Conservation (phyloP, 2,797 vertebrate species). For the Lutjanus campechanus region DNA sequence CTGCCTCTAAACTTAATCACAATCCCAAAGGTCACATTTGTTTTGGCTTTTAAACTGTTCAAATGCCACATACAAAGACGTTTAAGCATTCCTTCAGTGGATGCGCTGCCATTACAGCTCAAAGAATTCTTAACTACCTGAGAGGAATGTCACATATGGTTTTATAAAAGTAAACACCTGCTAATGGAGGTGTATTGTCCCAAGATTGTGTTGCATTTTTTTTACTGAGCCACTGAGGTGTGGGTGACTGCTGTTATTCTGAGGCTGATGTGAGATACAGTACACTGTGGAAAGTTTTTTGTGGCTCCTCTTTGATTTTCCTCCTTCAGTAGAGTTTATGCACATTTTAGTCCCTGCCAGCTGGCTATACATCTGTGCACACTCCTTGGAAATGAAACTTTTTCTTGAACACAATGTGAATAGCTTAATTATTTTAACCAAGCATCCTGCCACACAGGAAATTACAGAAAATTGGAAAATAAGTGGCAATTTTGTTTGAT, state of each 20-base stretch:
- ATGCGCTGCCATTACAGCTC: not conserved
- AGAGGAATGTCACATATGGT: conserved; percentile 30
- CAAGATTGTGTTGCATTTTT: not conserved
- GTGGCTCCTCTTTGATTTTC: conserved; percentile 30
- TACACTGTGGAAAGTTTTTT: not conserved
- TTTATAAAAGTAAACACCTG: conserved; percentile 27
- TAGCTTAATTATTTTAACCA: conserved; percentile 45
- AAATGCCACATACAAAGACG: conserved; percentile 37
- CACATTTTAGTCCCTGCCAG: conserved; percentile 45
- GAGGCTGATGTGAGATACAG: conserved; percentile 3
- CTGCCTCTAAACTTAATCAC: conserved; percentile 33
- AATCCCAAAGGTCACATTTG: conserved; percentile 38
- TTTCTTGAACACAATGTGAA: conserved; percentile 34
- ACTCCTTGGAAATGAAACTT: conserved; percentile 20
- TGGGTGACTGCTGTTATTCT: conserved; percentile 31
- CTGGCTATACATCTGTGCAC: conserved; percentile 53
- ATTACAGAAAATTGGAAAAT: conserved; percentile 43
- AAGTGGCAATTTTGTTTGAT: conserved; percentile 37
- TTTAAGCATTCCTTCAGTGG: conserved; percentile 9
- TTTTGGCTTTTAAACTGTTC: conserved; percentile 54
- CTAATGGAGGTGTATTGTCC: conserved; percentile 30
- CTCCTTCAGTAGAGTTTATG: not conserved
- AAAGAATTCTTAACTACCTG: conserved; percentile 22
- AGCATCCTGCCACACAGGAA: conserved; percentile 33
- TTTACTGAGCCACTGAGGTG: conserved; percentile 10